Base-by-base conservation (phyloP, 2,888 invertebrate species). In the Netelia fuscicornis region DNA sequence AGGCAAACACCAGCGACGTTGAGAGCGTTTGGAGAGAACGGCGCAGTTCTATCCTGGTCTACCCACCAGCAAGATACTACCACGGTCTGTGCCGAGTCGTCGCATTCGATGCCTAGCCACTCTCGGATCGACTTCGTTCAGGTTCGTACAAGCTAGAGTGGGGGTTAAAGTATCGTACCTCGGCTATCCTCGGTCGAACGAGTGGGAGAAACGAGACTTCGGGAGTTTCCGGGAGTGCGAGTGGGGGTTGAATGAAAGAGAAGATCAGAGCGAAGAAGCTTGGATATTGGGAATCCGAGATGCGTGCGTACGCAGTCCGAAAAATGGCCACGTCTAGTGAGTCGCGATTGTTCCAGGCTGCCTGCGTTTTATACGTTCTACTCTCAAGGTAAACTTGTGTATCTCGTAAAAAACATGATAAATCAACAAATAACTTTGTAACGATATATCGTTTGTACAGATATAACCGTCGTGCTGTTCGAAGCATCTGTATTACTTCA, bases 1-100 rank as follows among this genome's bases (percentile, higher is more conserved):
- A 83, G 72, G 44, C 58, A 20, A 13, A 10, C n/a, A 37, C 58
- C 23, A 13, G 56, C 67, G 71, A 65, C 54, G 13, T 17, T 17
- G 56, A 8, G 54, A 76, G 54, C 25, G 37, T 52, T 54, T 17
- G 30, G 74, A 1, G 13, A 54, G 42, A 80, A 71, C 42, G 54
- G 74, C 80, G 80, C 65, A 80, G 72, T 80, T 80, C 72, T 74
- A 74, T 56, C 80, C 56, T 56, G 72, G 65, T 58, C 65, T 74
- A 67, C 67, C 65, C 58, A 74, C 72, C 72, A 74, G 80, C 72
- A 17, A 74, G 80, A 80, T 74, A 80, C 80, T 80, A 30, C 30
- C n/a, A 9, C 20, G 30, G 42, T 65, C 62, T 9, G 56, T 56
- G 8, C 54, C 71, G 76, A 75, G 68, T 54, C 64, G 58, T 72